phyloP scores from a whole-genome alignment of 2,888 invertebrate species.

The Aphrophora alni region DNA sequence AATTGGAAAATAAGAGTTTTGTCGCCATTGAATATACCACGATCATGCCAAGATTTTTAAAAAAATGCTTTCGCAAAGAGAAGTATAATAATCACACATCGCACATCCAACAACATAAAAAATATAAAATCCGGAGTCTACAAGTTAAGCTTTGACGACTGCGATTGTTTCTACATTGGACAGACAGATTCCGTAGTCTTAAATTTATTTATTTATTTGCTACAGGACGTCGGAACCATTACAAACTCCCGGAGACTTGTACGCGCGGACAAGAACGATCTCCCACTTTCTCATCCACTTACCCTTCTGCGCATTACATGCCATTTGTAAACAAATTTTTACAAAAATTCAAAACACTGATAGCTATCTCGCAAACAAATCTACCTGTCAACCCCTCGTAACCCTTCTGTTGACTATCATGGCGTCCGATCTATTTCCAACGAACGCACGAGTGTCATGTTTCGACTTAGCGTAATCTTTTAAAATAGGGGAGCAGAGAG shows the following conservation, averaged over 20 bases:
- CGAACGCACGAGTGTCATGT: constrained; percentile 4
- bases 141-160: no score
- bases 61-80: no score
- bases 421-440: neutral
- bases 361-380: neutral
- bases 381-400: neutral
- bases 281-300: neutral
- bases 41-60: no score
- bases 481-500: neutral
- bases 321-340: neutral
- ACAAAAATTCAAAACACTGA: neutral
- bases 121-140: no score
- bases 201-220: no score
- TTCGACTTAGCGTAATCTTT: neutral
- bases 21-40: no score
- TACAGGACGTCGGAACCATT: no score
- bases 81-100: no score
- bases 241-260: neutral
- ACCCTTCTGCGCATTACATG: neutral
- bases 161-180: no score
- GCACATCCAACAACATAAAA: no score
- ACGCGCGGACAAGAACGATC: neutral
- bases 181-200: no score
- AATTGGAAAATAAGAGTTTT: no score
- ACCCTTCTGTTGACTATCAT: neutral